A percentile compares a stretch with the other conserved stretches of the same genome.
phyloP scores from a whole-genome alignment of 2,113 vertebrate species.

The Strix aluco region DNA sequence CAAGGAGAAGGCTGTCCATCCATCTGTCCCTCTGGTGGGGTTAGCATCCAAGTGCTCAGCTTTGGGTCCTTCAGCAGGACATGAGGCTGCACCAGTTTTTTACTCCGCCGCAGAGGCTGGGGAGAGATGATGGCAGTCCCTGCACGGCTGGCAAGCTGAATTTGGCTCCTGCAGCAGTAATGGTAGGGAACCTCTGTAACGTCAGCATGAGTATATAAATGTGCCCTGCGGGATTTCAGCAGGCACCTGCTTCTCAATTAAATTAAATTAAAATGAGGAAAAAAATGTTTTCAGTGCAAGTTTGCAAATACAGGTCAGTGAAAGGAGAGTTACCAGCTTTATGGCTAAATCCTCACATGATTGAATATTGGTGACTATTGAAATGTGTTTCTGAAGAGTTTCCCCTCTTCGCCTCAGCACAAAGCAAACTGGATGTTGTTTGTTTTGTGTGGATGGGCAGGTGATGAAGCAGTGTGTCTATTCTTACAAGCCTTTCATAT shows the following conservation, averaged over 20 bases:
- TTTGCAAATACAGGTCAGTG: not conserved
- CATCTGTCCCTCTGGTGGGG: not conserved
- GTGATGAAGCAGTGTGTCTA: not conserved
- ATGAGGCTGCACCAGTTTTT: not conserved
- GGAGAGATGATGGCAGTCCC: not conserved
- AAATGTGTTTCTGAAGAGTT: not conserved
- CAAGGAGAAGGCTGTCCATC: not conserved
- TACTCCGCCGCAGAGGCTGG: accelerated
- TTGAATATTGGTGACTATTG: not conserved
- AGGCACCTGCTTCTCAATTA: constrained; percentile 29
- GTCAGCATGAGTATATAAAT: not conserved
- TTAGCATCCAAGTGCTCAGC: not conserved
- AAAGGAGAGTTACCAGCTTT: accelerated
- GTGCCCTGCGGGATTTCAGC: not conserved
- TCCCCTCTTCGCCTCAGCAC: not conserved
- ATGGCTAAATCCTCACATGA: not conserved
- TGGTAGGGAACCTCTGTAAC: not conserved
- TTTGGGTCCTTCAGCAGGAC: not conserved
- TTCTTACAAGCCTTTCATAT: not conserved
- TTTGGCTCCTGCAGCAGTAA: not conserved
- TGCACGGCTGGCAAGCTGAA: not conserved
- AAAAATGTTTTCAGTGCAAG: not conserved
- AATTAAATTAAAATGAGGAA: not conserved
- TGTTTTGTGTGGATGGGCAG: not conserved
- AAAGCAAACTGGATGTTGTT: not conserved